Percentiles rank a stretch among this genome's conserved stretches.
These are phyloP conservation scores for Sitobion miscanthi DNA, from an alignment of 1,140 invertebrate species.

Conservation along the genomic window DNA sequence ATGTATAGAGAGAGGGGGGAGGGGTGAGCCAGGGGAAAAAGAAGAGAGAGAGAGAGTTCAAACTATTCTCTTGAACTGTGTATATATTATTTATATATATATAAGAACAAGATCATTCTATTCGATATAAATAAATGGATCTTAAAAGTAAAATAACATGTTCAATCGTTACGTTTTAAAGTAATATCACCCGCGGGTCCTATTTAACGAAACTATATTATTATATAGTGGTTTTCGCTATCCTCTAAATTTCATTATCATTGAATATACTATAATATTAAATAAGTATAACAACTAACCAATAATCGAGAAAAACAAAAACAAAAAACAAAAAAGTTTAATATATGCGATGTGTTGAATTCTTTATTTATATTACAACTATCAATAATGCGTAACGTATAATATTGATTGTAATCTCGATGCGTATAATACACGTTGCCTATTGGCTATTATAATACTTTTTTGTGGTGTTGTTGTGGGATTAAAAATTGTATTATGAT, in stretches of 20 bases:
- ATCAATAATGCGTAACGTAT: background rate
- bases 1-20: background rate
- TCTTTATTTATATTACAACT: background rate
- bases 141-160: conserved; percentile 13
- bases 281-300: background rate
- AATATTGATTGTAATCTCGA: background rate
- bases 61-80: background rate
- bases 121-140: conserved; percentile 20
- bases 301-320: background rate
- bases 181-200: background rate
- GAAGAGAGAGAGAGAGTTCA: background rate
- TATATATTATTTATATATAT: background rate
- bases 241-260: background rate
- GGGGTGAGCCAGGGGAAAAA: background rate
- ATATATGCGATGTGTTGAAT: background rate
- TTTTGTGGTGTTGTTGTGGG: background rate
- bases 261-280: background rate
- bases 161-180: conserved; percentile 20
- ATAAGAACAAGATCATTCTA: background rate
- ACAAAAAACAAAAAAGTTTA: background rate
- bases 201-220: background rate
- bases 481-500: background rate
- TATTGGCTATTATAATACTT: background rate
- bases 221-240: background rate
- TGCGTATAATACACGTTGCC: background rate